phyloP scores from a whole-genome alignment of 2,797 vertebrate genomes.

The Pantherophis alleghaniensis region DNA sequence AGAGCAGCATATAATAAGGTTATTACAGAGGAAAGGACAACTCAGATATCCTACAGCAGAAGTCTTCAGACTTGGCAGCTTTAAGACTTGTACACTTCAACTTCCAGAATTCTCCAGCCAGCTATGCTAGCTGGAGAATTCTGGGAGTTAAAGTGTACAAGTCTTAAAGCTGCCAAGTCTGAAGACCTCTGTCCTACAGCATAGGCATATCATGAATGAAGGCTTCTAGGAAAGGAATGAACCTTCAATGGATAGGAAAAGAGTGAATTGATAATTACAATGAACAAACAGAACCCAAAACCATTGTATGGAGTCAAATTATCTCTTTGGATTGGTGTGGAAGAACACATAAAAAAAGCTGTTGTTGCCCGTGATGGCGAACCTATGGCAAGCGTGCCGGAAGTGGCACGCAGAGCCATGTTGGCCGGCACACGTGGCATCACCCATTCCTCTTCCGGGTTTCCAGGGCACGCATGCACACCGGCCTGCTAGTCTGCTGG shows the following conservation, averaged over 20 bases:
- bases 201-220: background rate
- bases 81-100: too few relatives aligned
- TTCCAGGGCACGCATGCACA: too few relatives aligned
- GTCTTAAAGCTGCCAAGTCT: too few relatives aligned
- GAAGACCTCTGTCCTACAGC: background rate
- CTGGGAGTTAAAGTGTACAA: too few relatives aligned
- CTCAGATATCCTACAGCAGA: background rate
- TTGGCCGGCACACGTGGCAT: too few relatives aligned
- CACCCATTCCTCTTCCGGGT: too few relatives aligned
- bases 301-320: background rate
- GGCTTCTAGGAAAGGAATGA: background rate
- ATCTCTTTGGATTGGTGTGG: background rate
- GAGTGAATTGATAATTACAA: background rate
- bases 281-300: background rate
- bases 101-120: too few relatives aligned
- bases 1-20: background rate
- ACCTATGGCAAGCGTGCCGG: too few relatives aligned
- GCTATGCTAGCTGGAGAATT: too few relatives aligned
- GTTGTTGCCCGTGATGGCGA: background rate
- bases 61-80: too few relatives aligned
- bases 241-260: background rate
- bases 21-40: background rate
- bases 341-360: background rate
- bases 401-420: too few relatives aligned
- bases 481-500: too few relatives aligned